Conservation (phyloP, 2,113 vertebrate genomes). For the Mionectes macconnelli region DNA sequence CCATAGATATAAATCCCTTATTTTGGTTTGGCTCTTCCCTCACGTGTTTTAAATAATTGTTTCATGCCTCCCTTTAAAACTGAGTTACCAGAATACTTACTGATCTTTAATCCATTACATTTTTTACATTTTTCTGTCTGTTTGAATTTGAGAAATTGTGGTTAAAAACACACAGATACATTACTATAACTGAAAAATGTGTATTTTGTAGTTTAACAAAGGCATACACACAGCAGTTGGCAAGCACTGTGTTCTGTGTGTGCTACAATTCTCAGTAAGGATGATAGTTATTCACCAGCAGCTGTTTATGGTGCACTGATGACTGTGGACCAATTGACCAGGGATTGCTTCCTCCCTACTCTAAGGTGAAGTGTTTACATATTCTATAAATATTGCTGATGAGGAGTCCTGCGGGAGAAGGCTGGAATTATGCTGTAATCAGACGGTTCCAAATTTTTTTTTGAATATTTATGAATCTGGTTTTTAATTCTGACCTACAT, state of each 20-base stretch:
- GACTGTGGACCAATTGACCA: conserved; percentile 50
- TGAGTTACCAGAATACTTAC: not conserved
- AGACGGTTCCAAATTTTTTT: not conserved
- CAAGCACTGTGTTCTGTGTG: not conserved
- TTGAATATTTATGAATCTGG: not conserved
- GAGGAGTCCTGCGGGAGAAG: not conserved
- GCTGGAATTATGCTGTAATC: not conserved
- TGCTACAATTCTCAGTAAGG: not conserved
- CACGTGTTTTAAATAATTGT: not conserved
- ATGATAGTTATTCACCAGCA: conserved; percentile 42
- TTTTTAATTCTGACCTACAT: not conserved
- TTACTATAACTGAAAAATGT: not conserved
- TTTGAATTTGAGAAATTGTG: not conserved
- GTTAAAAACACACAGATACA: not conserved
- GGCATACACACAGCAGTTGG: conserved; percentile 5
- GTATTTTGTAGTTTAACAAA: conserved; percentile 7
- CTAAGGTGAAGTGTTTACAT: conserved; percentile 45
- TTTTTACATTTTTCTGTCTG: not conserved
- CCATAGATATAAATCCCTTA: not conserved
- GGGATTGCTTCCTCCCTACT: conserved; percentile 37
- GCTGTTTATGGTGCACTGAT: conserved; percentile 48
- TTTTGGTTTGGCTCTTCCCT: not conserved
- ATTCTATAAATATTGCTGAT: conserved; percentile 31
- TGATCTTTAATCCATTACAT: not conserved
- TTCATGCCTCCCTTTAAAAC: not conserved